A percentile compares a stretch with the other conserved stretches of the same genome.
These are phyloP conservation scores for Datnioides undecimradiatus DNA, from an alignment of 2,113 vertebrate genomes.

Conservation along the genomic window DNA sequence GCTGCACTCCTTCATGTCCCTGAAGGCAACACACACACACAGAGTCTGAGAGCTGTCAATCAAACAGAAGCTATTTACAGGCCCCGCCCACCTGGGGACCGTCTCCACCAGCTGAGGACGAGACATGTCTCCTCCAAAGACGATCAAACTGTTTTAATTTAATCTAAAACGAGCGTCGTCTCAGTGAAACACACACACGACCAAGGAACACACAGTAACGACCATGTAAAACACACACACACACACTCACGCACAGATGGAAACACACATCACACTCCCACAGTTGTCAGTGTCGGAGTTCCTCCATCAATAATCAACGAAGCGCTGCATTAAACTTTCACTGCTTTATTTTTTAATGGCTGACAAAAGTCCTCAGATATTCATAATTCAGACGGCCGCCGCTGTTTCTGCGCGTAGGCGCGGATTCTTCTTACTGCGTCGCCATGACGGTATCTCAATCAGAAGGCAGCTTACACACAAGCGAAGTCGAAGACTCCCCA, in stretches of 20 bases:
- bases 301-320: conserved; percentile 80
- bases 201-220: not conserved
- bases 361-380: conserved; percentile 84
- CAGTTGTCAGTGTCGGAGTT: conserved; percentile 73
- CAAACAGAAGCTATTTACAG: conserved; percentile 46
- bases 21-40: conserved; percentile 26
- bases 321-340: conserved; percentile 77
- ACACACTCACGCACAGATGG: not conserved
- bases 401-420: too few relatives aligned
- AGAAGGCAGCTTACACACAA: conserved; percentile 57
- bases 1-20: conserved; percentile 52
- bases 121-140: not conserved
- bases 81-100: conserved; percentile 42
- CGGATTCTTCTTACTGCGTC: conserved; percentile 56
- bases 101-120: conserved; percentile 11
- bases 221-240: conserved; percentile 4
- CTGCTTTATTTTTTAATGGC: conserved; percentile 83
- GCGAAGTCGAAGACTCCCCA: not conserved
- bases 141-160: not conserved
- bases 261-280: conserved; percentile 53
- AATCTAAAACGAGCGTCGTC: not conserved
- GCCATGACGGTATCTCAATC: conserved; percentile 38
- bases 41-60: conserved; percentile 52
- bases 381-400: conserved; percentile 83
- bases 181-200: not conserved